Evolutionary conservation across 2,888 invertebrate genomes (phyloP), one percentile per base, ranked within the genome.

Genomic region (Prosopocoilus inquinatus): DNA sequence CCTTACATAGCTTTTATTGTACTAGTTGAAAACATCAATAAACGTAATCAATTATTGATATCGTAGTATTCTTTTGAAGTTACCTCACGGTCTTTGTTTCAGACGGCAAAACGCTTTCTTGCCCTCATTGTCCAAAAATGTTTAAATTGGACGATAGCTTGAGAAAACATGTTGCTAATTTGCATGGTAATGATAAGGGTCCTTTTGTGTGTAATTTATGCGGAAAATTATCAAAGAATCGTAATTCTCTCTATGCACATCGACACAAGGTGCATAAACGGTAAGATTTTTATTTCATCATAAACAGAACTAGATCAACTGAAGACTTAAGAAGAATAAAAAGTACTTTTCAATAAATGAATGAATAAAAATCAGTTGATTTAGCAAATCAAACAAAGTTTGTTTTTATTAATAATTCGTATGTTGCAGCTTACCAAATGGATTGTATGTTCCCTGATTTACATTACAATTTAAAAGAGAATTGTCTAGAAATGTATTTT

Each of bases 91-190:
- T 41, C 34, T 47, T 53, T 52, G 52, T 56, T 47, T 39, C 48
- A 56, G 48, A 52, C 13, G 20, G 36, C 34, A 55, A 46, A 20
- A 12, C 34, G 16, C 44, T 47, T 16, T 32, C 16, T 46, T 61
- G 63, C 48, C 59, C 54, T 34, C 33, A 47, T 16, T 63, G 63
- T 45, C 46, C 50, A 53, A 63, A 58, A 58, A 33, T 33, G 15
- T 63, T 62, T 51, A 55, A 53, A 48, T 55, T 55, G 50, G 58
- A 55, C 9, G 59, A 60, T 50, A 64, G 62, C 53, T 58, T 64
- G 50, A 59, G 56, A 47, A 60, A 62, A 47, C 62, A 64, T 47
- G 47, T 64, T 43, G 52, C 57, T 15, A 62, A 64, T 50, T 44
- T 61, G 16, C 61, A 62, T 44, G 62, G 62, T 35, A 50, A 46